Evolutionary conservation across 2,113 vertebrate species (phyloP), one percentile per base, ranked within the genome.

Genomic region (Gymnogyps californianus): DNA sequence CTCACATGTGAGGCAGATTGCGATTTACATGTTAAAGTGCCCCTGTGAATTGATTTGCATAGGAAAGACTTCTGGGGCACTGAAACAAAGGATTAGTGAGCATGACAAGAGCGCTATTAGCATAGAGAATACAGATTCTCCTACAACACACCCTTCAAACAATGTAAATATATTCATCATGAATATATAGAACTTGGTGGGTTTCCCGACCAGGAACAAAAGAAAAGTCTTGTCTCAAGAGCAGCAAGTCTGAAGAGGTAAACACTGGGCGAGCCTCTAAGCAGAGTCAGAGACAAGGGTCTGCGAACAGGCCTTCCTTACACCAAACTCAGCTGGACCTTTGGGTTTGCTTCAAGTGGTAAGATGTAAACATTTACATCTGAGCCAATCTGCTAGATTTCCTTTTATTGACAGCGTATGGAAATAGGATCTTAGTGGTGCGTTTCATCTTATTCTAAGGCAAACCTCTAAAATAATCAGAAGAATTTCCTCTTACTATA

Each of bases 1-100:
- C 83, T 96, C 95, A 96, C 93, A 95, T 80, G 67, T 93, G 92
- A 98, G 93, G 83, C 94, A 98, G 97, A 98, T 97, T 97, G 95
- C 16, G 84, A 98, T 98, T 98, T 98, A 98, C 97, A 96, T 97
- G 97, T 97, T 97, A 96, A 98, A 98, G 96, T 98, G 70, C 94
- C 94, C 93, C 96, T 81, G 93, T 94, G 96, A 92, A 88, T 97
- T 98, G 76, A 98, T 98, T 98, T 98, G 96, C 97, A 97, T 98
- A 97, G 95, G 87, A 97, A 98, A 98, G 95, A 88, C 94, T 97
- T 97, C 67, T 83, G 93, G 84, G 87, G 93, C 96, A 90, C n/a
- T 26, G 93, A 97, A 97, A 98, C 95, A 98, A 97, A 98, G 93
- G 97, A 95, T 97, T 95, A 93, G 83, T 80, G 96, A 96, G 90